Base-by-base conservation (phyloP, 2,797 vertebrate genomes). In the Pitangus sulphuratus region DNA sequence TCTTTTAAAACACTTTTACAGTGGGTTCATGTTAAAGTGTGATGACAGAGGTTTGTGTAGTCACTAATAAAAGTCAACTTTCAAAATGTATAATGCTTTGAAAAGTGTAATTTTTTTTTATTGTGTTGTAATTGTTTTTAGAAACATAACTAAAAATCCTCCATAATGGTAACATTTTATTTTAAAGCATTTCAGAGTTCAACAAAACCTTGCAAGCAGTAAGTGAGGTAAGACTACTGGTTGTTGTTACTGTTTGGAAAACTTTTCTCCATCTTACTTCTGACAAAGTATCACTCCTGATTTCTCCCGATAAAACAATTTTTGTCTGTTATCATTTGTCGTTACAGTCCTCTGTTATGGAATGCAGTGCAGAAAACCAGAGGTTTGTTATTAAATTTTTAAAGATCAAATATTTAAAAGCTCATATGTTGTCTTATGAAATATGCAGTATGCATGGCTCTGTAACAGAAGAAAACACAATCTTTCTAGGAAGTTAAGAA, bases 161-260 rank as follows among this genome's bases (percentile, higher is more conserved):
- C 19, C 13, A 3, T 93, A 91, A 88, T n/a, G 40, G 7, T 89
- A 90, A 68, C 40, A 45, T 75, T 95, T 97, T 88, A 45, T 94
- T 96, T 97, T 96, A 94, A 94, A 98, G 98, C 54, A 85, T 97
- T 96, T 97, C 97, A 88, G 98, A 97, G 39, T 97, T 98, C 96
- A 98, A 98, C 92, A 97, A 97, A 97, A 98, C 97, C 21, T 95
- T 98, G 83, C 92, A 95, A 90, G 92, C 62, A 51, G 5, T 97
- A 93, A 98, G 97, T 77, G 95, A 98, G 97, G 98, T 98, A 98
- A 97, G 95, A 40, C 72, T 77, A 11, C 53, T 89, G 64, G 47
- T 86, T 89, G 39, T 51, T 95, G 4, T 75, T 90, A 56, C 14
- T 92, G 21, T 89, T 91, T 64, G 58, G 57, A 84, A 85, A 74